A percentile compares a stretch with the other conserved stretches of the same genome.
Evolutionary conservation across 1,140 invertebrate genomes (phyloP).

Genomic region (Mesaphorura yosii): DNA sequence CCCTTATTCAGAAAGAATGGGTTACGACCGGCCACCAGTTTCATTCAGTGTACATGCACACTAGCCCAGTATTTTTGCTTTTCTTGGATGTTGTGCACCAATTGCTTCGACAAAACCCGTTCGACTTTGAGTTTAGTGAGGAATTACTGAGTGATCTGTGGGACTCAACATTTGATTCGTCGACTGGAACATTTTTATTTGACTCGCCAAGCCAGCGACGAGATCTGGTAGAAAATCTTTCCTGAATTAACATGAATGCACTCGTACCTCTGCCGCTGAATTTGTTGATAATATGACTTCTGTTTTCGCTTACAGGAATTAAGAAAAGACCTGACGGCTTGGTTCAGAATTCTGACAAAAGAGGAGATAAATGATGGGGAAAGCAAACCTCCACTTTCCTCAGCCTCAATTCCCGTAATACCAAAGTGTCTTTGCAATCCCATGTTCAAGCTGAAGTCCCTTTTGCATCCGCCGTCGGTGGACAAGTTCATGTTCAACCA

Average conservation of each 20-base stretch:
- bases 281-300: slow-evolving; percentile 4
- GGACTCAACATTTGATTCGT: slow-evolving; percentile 49
- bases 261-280: background rate
- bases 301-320: slow-evolving; percentile 13
- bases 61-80: slow-evolving; percentile 65
- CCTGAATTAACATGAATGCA: background rate
- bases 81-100: slow-evolving; percentile 93
- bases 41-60: slow-evolving; percentile 41
- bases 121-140: slow-evolving; percentile 82
- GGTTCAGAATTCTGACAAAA: slow-evolving; percentile 24
- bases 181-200: slow-evolving; percentile 26
- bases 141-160: slow-evolving; percentile 81
- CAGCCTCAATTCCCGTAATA: background rate
- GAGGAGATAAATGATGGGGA: background rate
- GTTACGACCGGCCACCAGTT: slow-evolving; percentile 53
- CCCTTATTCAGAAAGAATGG: slow-evolving; percentile 88
- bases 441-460: slow-evolving; percentile 20
- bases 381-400: background rate
- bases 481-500: background rate
- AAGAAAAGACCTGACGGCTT: slow-evolving; percentile 21
- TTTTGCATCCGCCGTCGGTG: slow-evolving; percentile 17
- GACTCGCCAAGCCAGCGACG: slow-evolving; percentile 23
- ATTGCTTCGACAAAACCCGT: slow-evolving; percentile 71
- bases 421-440: slow-evolving; percentile 22
- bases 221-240: slow-evolving; percentile 7